Base-by-base conservation (phyloP, 2,797 vertebrate genomes). In the Lycodopsis pacificus region DNA sequence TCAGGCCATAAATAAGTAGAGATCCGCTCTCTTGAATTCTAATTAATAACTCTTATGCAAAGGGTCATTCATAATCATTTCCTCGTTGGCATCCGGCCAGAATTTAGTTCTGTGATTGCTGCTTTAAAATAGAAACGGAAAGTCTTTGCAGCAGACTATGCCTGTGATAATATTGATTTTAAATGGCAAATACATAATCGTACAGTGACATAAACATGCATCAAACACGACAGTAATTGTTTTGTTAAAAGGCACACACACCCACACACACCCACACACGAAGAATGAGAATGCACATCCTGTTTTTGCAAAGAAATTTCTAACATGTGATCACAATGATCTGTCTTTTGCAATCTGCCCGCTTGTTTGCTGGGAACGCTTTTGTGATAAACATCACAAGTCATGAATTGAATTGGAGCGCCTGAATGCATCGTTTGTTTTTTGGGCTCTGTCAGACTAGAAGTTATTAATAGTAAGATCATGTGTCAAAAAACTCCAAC, bases 241-340 rank as follows among this genome's bases (percentile, higher is more conserved):
- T 17, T 7, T 44, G 42, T 44, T 17, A 44, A 15, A 44, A 5
- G 1, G 5, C 19, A 9, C 46, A 20, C 46, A 19, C 44, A 48
- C 44, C 19, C 44, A 42, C 40, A 42, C 40, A 42, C 40, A 42
- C 40, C 14, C 40, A 42, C 42, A 14, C 42, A 14, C 13, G 11
- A 14, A 20, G 73, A 10, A 13, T 71, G 67, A 75, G 5, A 46
- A 44, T 72, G 27, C 68, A 72, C 56, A 77, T 78, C 61, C 46
- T 86, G 68, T 79, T 62, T 71, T 14, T 46, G 49, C 27, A 72
- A 61, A 54, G 2, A 68, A 40, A 61, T 61, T 34, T 44, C 58
- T 22, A 81, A 46, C 34, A 63, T 61, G 40, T 63, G 6, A 40
- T 42, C 22, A 17, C 4, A 42, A 7, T 48, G 7, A n/a, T 65